Evolutionary conservation across 2,888 invertebrate species (phyloP).

Genomic region (Neoaliturus tenellus): DNA sequence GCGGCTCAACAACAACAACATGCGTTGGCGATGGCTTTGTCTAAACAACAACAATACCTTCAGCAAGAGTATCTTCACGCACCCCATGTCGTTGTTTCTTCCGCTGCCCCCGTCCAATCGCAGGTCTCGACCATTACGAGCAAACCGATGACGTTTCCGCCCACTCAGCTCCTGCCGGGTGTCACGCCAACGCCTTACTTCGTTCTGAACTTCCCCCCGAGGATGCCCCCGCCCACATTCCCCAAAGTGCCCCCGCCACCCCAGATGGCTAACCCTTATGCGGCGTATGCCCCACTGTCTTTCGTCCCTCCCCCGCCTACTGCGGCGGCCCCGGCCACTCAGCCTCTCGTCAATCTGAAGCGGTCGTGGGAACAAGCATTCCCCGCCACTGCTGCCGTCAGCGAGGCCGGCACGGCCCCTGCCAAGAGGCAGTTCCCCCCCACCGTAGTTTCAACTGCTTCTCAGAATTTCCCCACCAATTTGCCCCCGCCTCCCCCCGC

Average conservation of each 20-base stretch:
- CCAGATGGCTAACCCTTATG: constrained; percentile 70
- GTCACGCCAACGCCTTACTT: constrained; percentile 61
- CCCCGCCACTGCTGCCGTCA: constrained; percentile 69
- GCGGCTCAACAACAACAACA: constrained; percentile 64
- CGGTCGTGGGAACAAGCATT: constrained; percentile 85
- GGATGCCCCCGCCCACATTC: constrained; percentile 61
- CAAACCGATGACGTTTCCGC: constrained; percentile 56
- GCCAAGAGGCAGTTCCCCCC: constrained; percentile 69
- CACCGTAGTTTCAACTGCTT: constrained; percentile 64
- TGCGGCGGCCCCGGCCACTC: constrained; percentile 56
- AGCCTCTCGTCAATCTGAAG: constrained; percentile 74
- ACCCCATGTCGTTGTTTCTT: constrained; percentile 54
- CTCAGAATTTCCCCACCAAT: constrained; percentile 64
- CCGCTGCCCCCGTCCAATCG: constrained; percentile 50
- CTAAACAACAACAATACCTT: constrained; percentile 48
- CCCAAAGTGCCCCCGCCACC: constrained; percentile 59
- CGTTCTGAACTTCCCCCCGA: constrained; percentile 61
- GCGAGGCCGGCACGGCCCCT: constrained; percentile 48
- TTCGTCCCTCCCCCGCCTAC: constrained; percentile 63
- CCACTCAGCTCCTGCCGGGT: constrained; percentile 43
- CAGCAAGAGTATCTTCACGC: constrained; percentile 50
- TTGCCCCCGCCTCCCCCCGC: constrained; percentile 61
- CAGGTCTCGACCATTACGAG: constrained; percentile 37
- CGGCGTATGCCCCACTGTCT: constrained; percentile 65
- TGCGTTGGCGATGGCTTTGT: constrained; percentile 58